Evolutionary conservation across 2,888 invertebrate species (phyloP).

Genomic region (Oscheius myriophilus): DNA sequence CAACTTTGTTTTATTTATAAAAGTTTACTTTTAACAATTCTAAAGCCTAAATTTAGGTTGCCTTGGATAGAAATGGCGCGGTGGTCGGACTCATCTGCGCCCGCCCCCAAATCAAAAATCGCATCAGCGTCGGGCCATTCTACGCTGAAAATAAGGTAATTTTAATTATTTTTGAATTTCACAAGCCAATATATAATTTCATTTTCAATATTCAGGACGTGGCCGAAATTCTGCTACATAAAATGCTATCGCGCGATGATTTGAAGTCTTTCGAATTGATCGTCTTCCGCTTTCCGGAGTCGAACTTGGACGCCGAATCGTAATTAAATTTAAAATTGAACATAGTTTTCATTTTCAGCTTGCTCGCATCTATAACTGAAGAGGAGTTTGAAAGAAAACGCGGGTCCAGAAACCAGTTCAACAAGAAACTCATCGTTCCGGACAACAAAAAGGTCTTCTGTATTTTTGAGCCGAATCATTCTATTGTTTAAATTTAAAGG

Average conservation of each 20-base stretch:
- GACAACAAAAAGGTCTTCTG: constrained; percentile 7
- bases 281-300: too few relatives aligned
- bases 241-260: too few relatives aligned
- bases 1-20: not conserved
- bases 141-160: constrained; percentile 11
- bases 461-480: constrained; percentile 5
- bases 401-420: constrained; percentile 16
- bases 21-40: not conserved
- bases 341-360: not conserved
- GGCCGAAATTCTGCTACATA: too few relatives aligned
- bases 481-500: too few relatives aligned
- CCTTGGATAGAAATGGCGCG: constrained; percentile 3
- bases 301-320: too few relatives aligned
- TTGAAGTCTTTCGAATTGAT: too few relatives aligned
- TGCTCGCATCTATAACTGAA: constrained; percentile 5
- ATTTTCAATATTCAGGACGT: too few relatives aligned
- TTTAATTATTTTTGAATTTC: too few relatives aligned
- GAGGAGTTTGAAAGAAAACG: constrained; percentile 12
- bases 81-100: constrained; percentile 20
- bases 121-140: constrained; percentile 23
- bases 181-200: too few relatives aligned
- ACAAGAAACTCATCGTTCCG: constrained; percentile 16
- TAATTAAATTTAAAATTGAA: too few relatives aligned
- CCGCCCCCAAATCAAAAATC: constrained; percentile 17
- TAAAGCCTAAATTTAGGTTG: not conserved